Percentiles rank a stretch among this genome's conserved stretches.
Conservation (phyloP, 2,888 invertebrate genomes). For the Ophonus ardosiacus region DNA sequence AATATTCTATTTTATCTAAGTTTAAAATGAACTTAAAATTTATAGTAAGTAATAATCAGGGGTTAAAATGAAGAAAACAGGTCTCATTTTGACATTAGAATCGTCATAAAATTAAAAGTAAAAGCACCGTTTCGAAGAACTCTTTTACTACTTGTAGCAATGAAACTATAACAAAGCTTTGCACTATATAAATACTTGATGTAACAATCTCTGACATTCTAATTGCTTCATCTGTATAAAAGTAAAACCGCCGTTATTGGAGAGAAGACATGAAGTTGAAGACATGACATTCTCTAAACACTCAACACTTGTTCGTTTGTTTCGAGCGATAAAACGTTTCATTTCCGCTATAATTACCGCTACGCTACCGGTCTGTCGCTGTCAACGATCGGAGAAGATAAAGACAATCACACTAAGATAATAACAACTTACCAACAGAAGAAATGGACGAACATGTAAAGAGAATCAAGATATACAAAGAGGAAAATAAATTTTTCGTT, state of each 20-base stretch:
- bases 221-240: conserved; percentile 36
- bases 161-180: not conserved
- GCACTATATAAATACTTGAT: not conserved
- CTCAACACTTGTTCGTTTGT: conserved; percentile 1
- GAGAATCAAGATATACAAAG: no score
- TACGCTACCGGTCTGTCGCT: conserved; percentile 30
- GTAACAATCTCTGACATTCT: not conserved
- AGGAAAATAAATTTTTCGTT: no score
- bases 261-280: conserved; percentile 5
- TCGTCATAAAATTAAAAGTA: not conserved
- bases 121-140: not conserved
- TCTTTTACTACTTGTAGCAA: not conserved
- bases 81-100: not conserved
- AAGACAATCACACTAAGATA: not conserved
- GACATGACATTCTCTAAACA: conserved; percentile 29
- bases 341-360: conserved; percentile 33
- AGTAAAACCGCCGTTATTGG: conserved; percentile 44
- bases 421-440: not conserved
- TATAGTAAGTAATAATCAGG: no score
- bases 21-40: no score
- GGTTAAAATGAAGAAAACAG: no score
- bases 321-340: conserved; percentile 38
- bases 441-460: not conserved
- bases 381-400: conserved; percentile 9
- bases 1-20: no score